Percentiles rank a stretch among this genome's conserved stretches.
These are phyloP conservation scores for Amphipyra berbera DNA, from an alignment of 2,888 invertebrate species.

Conservation along the genomic window DNA sequence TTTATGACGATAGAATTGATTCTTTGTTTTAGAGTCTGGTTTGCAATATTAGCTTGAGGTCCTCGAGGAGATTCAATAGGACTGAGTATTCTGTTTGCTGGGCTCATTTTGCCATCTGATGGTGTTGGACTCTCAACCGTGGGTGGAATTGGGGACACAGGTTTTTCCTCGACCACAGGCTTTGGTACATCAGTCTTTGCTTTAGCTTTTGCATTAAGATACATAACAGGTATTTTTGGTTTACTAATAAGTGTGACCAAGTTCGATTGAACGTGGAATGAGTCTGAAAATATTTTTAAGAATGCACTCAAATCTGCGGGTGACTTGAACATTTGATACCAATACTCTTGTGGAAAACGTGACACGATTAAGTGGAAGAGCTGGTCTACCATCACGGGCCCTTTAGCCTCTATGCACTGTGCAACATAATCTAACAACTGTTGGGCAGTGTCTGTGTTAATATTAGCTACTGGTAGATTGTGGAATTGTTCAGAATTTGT, in stretches of 20 bases:
- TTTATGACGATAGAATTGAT: conserved; percentile 96
- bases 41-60: conserved; percentile 88
- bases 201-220: conserved; percentile 87
- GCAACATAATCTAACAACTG: conserved; percentile 95
- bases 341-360: conserved; percentile 93
- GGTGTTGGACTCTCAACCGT: conserved; percentile 83
- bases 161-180: conserved; percentile 81
- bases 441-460: conserved; percentile 95
- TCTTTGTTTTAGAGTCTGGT: conserved; percentile 96
- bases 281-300: conserved; percentile 97
- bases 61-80: conserved; percentile 87
- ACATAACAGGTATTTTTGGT: conserved; percentile 92
- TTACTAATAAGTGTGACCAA: conserved; percentile 95
- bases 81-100: conserved; percentile 87
- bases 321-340: conserved; percentile 97
- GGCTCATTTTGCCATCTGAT: conserved; percentile 83
- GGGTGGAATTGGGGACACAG: conserved; percentile 78
- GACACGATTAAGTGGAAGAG: conserved; percentile 95
- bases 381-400: conserved; percentile 96
- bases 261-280: conserved; percentile 98
- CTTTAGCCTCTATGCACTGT: conserved; percentile 94
- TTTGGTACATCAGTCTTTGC: conserved; percentile 87
- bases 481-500: conserved; percentile 91
- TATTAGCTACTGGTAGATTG: conserved; percentile 93
- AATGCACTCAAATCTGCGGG: conserved; percentile 97